phyloP scores from a whole-genome alignment of 2,113 vertebrate genomes.

The Pluvialis apricaria region DNA sequence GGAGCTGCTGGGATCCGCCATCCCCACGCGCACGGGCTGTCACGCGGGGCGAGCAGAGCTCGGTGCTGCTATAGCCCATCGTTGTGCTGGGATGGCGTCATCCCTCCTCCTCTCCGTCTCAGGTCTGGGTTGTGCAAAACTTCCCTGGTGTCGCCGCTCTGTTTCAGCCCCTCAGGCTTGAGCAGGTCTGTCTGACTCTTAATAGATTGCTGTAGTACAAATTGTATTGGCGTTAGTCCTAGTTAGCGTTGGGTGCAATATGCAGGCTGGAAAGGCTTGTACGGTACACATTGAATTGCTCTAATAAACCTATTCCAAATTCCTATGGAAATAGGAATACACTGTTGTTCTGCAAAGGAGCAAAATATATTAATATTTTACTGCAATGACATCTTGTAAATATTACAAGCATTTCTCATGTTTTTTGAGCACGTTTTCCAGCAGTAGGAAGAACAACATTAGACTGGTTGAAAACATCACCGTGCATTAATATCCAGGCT shows the following conservation, averaged over 20 bases:
- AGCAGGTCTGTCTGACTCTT: background rate
- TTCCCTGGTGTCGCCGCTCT: background rate
- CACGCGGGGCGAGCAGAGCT: accelerated
- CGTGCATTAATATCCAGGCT: background rate
- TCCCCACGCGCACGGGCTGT: accelerated
- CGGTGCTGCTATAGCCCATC: accelerated
- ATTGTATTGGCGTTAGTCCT: background rate
- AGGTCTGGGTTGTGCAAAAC: background rate
- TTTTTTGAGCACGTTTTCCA: background rate
- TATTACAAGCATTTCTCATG: background rate
- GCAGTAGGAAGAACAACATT: background rate
- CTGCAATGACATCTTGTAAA: background rate
- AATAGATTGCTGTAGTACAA: background rate
- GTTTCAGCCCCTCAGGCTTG: background rate
- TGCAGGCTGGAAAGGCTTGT: background rate
- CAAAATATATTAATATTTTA: background rate
- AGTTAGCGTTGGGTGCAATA: background rate
- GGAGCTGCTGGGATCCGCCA: background rate
- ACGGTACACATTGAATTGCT: accelerated
- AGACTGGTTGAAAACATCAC: background rate
- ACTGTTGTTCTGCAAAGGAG: background rate
- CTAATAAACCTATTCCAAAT: background rate
- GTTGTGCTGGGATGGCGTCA: accelerated
- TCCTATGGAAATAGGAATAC: background rate
- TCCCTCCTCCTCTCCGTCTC: background rate